Percentiles rank a stretch among this genome's conserved stretches.
Conservation (phyloP, 2,113 vertebrate species). For the Labrus mixtus region DNA sequence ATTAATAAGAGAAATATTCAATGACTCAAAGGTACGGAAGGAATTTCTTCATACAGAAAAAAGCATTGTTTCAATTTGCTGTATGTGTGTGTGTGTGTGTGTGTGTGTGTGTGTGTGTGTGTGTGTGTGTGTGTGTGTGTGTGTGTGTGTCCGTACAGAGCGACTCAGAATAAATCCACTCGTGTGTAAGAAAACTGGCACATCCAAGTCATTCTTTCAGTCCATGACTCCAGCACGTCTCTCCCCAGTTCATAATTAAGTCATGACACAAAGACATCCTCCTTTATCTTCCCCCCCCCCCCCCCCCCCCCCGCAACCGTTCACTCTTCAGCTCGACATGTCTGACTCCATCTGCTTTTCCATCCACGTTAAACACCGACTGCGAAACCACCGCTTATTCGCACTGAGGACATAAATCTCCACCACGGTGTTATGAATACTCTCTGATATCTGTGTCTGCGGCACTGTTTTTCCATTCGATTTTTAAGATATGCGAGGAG, state of each 20-base stretch:
- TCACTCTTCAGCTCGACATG: background rate
- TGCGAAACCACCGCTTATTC: background rate
- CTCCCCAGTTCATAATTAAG: slow-evolving; percentile 3
- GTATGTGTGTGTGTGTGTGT: background rate
- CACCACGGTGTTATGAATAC: background rate
- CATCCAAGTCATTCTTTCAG: too few relatives aligned
- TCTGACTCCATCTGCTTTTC: background rate
- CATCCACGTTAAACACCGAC: background rate
- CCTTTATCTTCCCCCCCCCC: background rate
- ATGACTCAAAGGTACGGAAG: slow-evolving; percentile 19
- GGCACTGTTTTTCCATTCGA: background rate
- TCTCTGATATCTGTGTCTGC: too few relatives aligned
- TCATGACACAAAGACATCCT: slow-evolving; percentile 1
- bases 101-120: slow-evolving; percentile 5
- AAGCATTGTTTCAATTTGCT: slow-evolving; percentile 10
- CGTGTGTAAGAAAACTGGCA: background rate
- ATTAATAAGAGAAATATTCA: slow-evolving; percentile 7
- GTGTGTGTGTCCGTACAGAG: slow-evolving; percentile 1
- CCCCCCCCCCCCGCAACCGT: background rate
- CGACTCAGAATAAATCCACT: background rate
- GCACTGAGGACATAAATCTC: background rate
- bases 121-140: background rate
- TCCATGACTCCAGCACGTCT: background rate
- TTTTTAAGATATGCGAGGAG: background rate
- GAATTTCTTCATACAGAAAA: background rate